Base-by-base conservation (phyloP, 2,113 vertebrate genomes). In the Ameiurus melas region DNA sequence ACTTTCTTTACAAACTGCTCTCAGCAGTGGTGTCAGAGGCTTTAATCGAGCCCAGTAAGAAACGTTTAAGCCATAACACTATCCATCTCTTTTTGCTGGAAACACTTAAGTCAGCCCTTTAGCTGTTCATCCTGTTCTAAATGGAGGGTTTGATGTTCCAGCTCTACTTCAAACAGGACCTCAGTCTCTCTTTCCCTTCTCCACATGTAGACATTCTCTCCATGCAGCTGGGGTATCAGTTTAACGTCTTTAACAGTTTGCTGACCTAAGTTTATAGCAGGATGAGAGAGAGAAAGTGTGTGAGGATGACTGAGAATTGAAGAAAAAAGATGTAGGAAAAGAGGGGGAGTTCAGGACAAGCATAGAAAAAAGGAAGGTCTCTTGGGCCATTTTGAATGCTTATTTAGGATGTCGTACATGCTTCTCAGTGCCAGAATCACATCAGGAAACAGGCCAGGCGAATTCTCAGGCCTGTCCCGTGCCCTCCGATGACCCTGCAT, bases 371-470 rank as follows among this genome's bases (percentile, higher is more conserved):
- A 95, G 94, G 66, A 90, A 1, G 19, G 77, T 91, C 85, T 96
- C 95, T 94, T 91, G 89, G 94, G 92, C 90, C 87, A 84, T 90
- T 90, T 90, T 91, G 1, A 58, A 87, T 95, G 94, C 95, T 96
- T 95, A 91, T 94, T 93, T 87, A 93, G 94, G 93, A 95, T 94
- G 87, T 94, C 89, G 90, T 90, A 89, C 83, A 88, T 90, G 75
- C 89, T 89, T 80, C 64, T 66, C 87, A 71, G 91, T 90, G 95
- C 95, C 95, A 95, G 25, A 92, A 93, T 92, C 94, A 87, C 81
- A 84, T 92, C 94, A 96, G 96, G 95, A 96, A 96, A 93, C 92
- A 75, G 93, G 94, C 93, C 96, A 96, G 96, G 96, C 94, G 0
- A 83, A 86, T 93, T 93, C 92, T 90, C 89, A 84, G 93, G 92